Percentiles rank a stretch among this genome's conserved stretches.
Conservation (phyloP, 2,888 invertebrate genomes). For the Argyresthia albistria region DNA sequence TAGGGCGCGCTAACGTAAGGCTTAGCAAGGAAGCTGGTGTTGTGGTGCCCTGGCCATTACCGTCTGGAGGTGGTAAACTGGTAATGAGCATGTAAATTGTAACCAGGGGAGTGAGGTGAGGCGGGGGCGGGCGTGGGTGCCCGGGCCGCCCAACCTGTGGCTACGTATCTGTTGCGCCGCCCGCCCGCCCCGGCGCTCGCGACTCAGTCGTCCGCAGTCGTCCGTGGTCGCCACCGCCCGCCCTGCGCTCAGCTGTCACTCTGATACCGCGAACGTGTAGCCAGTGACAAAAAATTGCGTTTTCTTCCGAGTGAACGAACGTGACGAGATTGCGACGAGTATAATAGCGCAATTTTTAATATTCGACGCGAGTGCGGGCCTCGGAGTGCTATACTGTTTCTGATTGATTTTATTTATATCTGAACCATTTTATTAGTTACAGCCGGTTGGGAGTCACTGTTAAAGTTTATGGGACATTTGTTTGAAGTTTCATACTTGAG, state of each 20-base stretch:
- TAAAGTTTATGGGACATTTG: not conserved
- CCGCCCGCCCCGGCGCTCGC: slow-evolving; percentile 28
- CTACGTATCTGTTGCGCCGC: slow-evolving; percentile 59
- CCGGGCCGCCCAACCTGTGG: slow-evolving; percentile 68
- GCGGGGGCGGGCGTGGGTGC: slow-evolving; percentile 22
- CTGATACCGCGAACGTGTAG: not conserved
- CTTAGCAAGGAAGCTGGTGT: no score
- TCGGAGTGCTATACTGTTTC: not conserved
- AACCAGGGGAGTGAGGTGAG: slow-evolving; percentile 22
- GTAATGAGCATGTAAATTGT: slow-evolving; percentile 64
- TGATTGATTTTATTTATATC: not conserved
- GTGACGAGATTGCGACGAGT: not conserved
- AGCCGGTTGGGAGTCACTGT: not conserved
- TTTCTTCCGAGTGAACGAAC: not conserved
- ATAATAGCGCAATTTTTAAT: not conserved
- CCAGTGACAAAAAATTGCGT: not conserved
- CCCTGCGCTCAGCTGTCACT: not conserved
- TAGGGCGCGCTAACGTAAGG: no score
- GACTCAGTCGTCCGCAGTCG: not conserved
- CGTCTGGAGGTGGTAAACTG: slow-evolving; percentile 36
- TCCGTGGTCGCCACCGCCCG: slow-evolving; percentile 2
- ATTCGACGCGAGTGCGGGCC: not conserved
- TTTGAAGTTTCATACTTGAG: no score
- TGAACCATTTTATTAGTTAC: not conserved
- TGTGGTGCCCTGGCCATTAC: slow-evolving; percentile 15